Evolutionary conservation across 2,888 invertebrate genomes (phyloP).

Genomic region (Adelognathus sp.): DNA sequence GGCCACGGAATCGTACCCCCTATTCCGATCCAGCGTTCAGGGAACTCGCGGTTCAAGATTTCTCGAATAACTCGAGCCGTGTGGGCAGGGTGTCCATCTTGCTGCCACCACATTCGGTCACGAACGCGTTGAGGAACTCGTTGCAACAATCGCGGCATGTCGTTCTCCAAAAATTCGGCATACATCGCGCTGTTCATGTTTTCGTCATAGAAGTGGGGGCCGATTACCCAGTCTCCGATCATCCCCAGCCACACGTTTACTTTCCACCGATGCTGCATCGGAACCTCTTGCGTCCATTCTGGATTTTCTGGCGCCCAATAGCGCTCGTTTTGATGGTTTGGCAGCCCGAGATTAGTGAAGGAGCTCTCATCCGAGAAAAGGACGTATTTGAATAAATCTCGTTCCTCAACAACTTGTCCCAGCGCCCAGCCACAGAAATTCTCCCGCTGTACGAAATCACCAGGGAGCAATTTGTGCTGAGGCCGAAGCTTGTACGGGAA

Average conservation of each 20-base stretch:
- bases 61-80: background rate
- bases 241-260: slow-evolving; percentile 18
- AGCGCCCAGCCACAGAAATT: slow-evolving; percentile 51
- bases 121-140: background rate
- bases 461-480: background rate
- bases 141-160: slow-evolving; percentile 5
- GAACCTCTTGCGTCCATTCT: background rate
- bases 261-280: slow-evolving; percentile 12
- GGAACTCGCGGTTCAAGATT: background rate
- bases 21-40: slow-evolving; percentile 2
- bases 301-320: slow-evolving; percentile 16
- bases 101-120: slow-evolving; percentile 27
- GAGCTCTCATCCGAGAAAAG: slow-evolving; percentile 11
- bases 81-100: slow-evolving; percentile 39
- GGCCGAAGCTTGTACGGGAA: slow-evolving; percentile 5
- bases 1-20: slow-evolving; percentile 20
- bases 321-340: background rate
- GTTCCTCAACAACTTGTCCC: background rate
- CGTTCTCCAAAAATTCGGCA: background rate
- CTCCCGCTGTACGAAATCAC: background rate
- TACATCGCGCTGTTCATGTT: background rate
- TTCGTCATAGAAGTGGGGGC: slow-evolving; percentile 9
- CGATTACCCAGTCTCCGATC: background rate
- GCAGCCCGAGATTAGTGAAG: background rate
- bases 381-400: background rate